A percentile compares a stretch with the other conserved stretches of the same genome.
These are phyloP conservation scores for Suncus etruscus DNA, from an alignment of 2,113 vertebrate genomes.

Conservation along the genomic window DNA sequence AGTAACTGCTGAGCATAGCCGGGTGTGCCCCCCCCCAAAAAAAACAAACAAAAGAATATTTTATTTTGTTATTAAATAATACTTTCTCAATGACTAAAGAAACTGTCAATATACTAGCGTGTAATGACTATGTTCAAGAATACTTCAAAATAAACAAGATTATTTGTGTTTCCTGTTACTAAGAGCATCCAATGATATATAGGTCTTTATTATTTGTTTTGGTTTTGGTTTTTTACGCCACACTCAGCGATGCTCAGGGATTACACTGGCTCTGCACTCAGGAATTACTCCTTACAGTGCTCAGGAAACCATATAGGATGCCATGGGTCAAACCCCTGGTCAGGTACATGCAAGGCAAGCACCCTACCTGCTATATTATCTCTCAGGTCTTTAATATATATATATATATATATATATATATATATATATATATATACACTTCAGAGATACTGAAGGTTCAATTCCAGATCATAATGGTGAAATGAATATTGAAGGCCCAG, in stretches of 20 bases:
- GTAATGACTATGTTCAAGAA: constrained; percentile 50
- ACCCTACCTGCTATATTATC: too few species aligned
- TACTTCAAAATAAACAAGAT: constrained; percentile 27
- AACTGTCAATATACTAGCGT: neutral
- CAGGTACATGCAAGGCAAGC: too few species aligned
- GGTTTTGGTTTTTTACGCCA: too few species aligned
- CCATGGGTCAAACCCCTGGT: too few species aligned
- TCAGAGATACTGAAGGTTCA: neutral
- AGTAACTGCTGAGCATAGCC: too few species aligned
- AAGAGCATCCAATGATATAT: neutral
- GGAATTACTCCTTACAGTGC: too few species aligned
- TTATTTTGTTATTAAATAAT: constrained; percentile 37
- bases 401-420: neutral
- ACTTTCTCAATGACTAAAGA: constrained; percentile 23
- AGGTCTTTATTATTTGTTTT: neutral
- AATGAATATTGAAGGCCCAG: neutral
- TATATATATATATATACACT: neutral
- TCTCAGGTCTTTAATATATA: neutral
- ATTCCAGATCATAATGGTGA: neutral
- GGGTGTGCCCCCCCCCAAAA: too few species aligned
- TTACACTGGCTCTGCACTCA: too few species aligned
- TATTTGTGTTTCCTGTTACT: constrained; percentile 34
- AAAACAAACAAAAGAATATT: neutral
- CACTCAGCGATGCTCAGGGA: too few species aligned
- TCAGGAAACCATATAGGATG: too few species aligned